Conservation (phyloP, 1,140 invertebrate genomes). For the Pomacea maculata region DNA sequence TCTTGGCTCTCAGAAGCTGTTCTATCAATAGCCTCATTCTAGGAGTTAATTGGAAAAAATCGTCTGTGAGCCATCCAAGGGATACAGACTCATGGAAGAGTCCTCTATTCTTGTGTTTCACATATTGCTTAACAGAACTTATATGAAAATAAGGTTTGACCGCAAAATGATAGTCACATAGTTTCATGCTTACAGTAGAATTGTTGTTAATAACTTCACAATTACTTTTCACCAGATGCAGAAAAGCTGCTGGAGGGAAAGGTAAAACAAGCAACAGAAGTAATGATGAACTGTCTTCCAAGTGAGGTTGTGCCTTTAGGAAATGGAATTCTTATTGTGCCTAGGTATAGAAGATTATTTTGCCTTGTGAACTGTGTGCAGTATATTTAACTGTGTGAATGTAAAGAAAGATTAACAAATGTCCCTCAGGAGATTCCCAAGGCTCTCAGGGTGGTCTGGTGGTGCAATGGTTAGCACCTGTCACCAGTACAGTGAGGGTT, state of each 20-base stretch:
- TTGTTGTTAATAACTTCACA: background rate
- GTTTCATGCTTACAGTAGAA: no score
- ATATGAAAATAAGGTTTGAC: no score
- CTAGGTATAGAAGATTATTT: conserved; percentile 21
- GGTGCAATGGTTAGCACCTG: no score
- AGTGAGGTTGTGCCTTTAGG: conserved; percentile 24
- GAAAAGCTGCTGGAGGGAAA: conserved; percentile 2
- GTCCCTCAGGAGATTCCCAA: background rate
- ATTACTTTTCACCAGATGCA: background rate
- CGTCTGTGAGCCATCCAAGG: no score
- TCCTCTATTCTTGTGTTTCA: no score
- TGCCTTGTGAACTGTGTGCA: conserved; percentile 14
- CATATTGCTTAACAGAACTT: no score
- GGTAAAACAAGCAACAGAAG: background rate
- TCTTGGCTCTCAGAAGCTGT: no score
- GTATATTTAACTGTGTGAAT: conserved; percentile 13
- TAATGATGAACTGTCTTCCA: conserved; percentile 30
- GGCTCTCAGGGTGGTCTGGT: background rate
- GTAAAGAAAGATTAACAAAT: background rate
- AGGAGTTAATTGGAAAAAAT: no score
- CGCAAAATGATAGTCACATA: no score
- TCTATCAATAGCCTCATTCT: no score
- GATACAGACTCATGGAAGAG: no score
- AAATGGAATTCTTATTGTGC: conserved; percentile 30
- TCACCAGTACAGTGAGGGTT: no score